phyloP scores from a whole-genome alignment of 2,888 invertebrate species.

The Dione vanillae region DNA sequence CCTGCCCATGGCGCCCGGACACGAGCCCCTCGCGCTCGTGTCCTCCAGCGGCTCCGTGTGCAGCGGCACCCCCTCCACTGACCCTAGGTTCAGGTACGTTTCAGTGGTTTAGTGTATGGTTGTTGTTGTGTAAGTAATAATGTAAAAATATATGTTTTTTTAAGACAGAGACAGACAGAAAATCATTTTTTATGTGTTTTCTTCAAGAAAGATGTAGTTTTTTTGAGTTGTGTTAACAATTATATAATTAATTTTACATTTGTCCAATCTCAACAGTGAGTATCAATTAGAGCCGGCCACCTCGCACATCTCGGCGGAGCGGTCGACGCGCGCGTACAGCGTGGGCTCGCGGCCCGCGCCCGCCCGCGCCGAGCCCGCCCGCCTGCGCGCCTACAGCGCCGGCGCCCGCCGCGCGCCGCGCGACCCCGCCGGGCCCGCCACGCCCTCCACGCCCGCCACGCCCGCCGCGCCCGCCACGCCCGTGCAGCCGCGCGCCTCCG shows the following conservation, averaged over 20 bases:
- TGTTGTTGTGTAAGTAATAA: too few relatives aligned
- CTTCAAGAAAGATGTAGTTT: too few relatives aligned
- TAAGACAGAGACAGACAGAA: too few relatives aligned
- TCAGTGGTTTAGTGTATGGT: too few relatives aligned
- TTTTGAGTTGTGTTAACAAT: too few relatives aligned
- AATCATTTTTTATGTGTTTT: too few relatives aligned
- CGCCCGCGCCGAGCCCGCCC: conserved; percentile 63
- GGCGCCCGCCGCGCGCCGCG: conserved; percentile 64
- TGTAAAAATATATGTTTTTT: too few relatives aligned
- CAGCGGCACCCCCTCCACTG: conserved; percentile 92
- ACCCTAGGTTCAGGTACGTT: conserved; percentile 85
- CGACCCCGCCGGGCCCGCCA: conserved; percentile 59
- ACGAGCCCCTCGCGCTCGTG: conserved; percentile 58
- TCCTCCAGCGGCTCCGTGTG: conserved; percentile 88
- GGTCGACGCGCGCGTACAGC: conserved; percentile 92
- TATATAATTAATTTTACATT: not conserved
- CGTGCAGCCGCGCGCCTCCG: conserved; percentile 81
- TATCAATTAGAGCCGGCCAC: conserved; percentile 92
- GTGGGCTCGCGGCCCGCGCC: conserved; percentile 92
- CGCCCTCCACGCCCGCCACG: conserved; percentile 85
- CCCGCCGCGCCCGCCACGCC: conserved; percentile 82
- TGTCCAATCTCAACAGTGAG: conserved; percentile 74
- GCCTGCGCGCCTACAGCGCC: conserved; percentile 85
- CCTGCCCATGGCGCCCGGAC: conserved; percentile 87
- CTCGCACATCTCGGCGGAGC: conserved; percentile 86